A percentile compares a stretch with the other conserved stretches of the same genome.
Evolutionary conservation across 2,888 invertebrate species (phyloP).

Genomic region (Watsonalla cultraria): DNA sequence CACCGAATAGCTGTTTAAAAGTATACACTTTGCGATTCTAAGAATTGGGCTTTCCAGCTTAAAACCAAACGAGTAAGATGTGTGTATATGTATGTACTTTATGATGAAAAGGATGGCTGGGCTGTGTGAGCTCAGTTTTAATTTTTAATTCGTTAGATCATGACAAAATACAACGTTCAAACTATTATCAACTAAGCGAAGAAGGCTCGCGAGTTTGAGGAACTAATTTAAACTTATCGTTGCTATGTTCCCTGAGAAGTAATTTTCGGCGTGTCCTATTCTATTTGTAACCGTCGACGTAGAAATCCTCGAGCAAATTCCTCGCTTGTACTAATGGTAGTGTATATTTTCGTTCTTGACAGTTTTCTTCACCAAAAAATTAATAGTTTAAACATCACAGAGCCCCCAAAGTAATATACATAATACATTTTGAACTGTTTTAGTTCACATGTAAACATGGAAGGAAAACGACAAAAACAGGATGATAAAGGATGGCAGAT

Average conservation of each 20-base stretch:
- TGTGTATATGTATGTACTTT: too few relatives aligned
- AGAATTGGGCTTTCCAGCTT: too few relatives aligned
- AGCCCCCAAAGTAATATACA: too few relatives aligned
- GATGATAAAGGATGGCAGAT: constrained; percentile 31
- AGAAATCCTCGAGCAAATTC: constrained; percentile 14
- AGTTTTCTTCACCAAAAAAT: too few relatives aligned
- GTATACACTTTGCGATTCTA: too few relatives aligned
- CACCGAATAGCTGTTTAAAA: too few relatives aligned
- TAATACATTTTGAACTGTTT: not conserved
- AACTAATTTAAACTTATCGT: constrained; percentile 28
- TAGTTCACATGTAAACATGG: not conserved
- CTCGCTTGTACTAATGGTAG: constrained; percentile 10
- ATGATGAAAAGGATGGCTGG: too few relatives aligned
- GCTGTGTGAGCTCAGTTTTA: too few relatives aligned
- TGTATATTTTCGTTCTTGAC: constrained; percentile 7
- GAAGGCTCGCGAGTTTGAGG: constrained; percentile 2
- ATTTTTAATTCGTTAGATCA: not conserved
- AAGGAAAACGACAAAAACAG: constrained; percentile 13
- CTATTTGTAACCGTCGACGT: constrained; percentile 11
- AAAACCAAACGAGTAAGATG: too few relatives aligned
- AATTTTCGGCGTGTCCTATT: constrained; percentile 19
- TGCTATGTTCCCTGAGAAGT: constrained; percentile 19
- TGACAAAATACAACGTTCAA: constrained; percentile 5
- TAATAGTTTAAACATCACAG: too few relatives aligned
- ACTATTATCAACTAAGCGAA: not conserved